Evolutionary conservation across 2,113 vertebrate genomes (phyloP).

Genomic region (Oreochromis tanganicae): DNA sequence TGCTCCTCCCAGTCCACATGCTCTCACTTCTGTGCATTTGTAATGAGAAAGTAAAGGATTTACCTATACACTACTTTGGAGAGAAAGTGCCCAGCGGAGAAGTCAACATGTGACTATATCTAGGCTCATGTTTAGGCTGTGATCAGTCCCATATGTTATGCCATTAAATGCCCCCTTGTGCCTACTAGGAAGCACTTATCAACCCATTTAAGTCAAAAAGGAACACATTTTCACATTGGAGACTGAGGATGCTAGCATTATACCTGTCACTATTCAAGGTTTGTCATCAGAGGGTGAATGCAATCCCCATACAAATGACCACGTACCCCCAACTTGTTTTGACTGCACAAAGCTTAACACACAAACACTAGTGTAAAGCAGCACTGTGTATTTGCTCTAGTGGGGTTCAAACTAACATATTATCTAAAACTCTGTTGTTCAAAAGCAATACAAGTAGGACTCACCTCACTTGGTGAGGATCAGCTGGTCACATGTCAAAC

Average conservation of each 20-base stretch:
- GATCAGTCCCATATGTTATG: background rate
- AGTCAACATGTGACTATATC: background rate
- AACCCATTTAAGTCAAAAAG: background rate
- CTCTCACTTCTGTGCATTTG: background rate
- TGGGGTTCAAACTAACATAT: background rate
- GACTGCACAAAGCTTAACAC: background rate
- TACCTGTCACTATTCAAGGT: background rate
- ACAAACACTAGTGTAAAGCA: background rate
- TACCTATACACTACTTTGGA: fast-evolving
- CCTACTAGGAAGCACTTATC: background rate
- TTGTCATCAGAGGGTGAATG: background rate
- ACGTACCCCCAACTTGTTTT: background rate
- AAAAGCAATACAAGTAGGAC: background rate
- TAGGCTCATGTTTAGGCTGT: background rate
- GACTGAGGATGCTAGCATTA: background rate
- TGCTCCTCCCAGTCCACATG: fast-evolving
- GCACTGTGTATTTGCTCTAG: background rate
- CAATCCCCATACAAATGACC: background rate
- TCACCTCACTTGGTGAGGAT: background rate
- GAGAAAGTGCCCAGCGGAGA: background rate
- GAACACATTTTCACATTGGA: fast-evolving
- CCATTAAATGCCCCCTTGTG: background rate
- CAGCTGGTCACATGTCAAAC: background rate
- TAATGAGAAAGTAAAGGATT: background rate
- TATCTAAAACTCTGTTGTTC: background rate